These are phyloP conservation scores for Hippolais icterina DNA, from an alignment of 2,113 vertebrate genomes.

Conservation along the genomic window DNA sequence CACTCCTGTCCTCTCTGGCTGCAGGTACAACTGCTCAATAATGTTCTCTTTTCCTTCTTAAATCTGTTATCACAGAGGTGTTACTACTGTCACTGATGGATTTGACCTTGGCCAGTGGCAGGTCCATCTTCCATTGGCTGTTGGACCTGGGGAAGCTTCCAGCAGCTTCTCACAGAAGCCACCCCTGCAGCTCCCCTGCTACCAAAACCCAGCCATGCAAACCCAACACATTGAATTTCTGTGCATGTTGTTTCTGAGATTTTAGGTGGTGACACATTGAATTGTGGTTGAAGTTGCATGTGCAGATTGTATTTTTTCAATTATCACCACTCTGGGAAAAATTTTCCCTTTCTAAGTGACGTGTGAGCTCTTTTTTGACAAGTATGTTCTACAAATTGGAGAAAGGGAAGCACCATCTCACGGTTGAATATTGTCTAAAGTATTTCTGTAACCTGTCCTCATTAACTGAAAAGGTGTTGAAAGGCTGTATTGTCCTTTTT, in stretches of 20 bases:
- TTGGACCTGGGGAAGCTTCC: not conserved
- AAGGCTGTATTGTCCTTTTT: not conserved
- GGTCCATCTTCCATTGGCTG: not conserved
- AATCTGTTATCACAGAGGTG: not conserved
- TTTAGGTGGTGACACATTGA: not conserved
- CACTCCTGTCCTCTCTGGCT: not conserved
- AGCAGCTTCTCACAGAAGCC: not conserved
- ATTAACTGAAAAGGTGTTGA: not conserved
- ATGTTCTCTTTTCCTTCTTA: not conserved
- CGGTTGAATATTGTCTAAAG: not conserved
- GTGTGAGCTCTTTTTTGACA: not conserved
- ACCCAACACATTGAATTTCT: not conserved
- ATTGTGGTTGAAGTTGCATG: not conserved
- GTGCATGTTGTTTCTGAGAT: not conserved
- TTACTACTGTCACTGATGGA: too few species aligned
- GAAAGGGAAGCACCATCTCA: not conserved
- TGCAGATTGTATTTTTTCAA: not conserved
- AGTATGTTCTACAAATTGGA: not conserved
- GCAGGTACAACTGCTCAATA: not conserved
- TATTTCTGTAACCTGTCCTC: not conserved
- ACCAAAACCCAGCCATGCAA: not conserved
- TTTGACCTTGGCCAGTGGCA: not conserved
- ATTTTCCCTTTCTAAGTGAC: not conserved
- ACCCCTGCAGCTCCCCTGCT: not conserved
- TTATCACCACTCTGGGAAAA: not conserved